Conservation (phyloP, 2,113 vertebrate species). For the Labeo rohita region DNA sequence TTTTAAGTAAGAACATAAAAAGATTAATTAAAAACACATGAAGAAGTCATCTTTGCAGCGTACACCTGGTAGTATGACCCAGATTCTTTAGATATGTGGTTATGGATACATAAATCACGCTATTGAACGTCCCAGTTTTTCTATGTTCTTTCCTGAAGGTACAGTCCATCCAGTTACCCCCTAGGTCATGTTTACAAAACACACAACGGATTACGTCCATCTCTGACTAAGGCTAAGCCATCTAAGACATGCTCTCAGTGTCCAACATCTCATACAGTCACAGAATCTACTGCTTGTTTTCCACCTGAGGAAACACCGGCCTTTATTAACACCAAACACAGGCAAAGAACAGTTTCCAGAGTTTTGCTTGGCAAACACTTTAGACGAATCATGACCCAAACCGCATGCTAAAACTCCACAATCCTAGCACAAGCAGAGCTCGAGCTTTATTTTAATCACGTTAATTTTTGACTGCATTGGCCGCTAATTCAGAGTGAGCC, state of each 20-base stretch:
- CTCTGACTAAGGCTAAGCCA: slow-evolving; percentile 24
- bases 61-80: background rate
- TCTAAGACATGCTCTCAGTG: background rate
- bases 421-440: slow-evolving; percentile 1
- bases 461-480: slow-evolving; percentile 16
- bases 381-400: background rate
- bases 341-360: background rate
- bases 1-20: background rate
- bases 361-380: background rate
- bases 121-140: background rate
- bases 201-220: slow-evolving; percentile 29
- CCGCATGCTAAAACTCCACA: background rate
- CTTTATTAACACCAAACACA: background rate
- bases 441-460: slow-evolving; percentile 24
- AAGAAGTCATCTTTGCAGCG: background rate
- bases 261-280: background rate
- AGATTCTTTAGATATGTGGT: background rate
- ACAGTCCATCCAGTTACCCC: slow-evolving; percentile 16
- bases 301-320: background rate
- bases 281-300: background rate
- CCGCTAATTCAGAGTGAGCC: slow-evolving; percentile 13
- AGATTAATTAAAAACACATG: background rate
- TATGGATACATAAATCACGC: background rate
- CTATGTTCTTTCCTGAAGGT: slow-evolving; percentile 18
- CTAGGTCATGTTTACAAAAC: slow-evolving; percentile 40